Base-by-base conservation (phyloP, 2,888 invertebrate genomes). In the Macaria liturata region DNA sequence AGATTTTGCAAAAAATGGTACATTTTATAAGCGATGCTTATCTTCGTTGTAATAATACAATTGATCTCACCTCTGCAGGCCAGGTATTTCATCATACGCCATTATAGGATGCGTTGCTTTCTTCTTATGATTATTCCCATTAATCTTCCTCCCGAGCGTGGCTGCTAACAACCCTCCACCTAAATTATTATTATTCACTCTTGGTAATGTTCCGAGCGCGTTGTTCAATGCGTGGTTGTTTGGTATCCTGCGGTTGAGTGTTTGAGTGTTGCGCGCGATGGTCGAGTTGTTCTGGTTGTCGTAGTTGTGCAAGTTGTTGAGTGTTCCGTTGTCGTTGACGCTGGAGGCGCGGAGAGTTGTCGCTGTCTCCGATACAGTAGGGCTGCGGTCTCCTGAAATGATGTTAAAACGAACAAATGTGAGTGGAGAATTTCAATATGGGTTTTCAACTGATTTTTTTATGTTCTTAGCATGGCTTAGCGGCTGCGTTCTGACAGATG, bases 341-440 rank as follows among this genome's bases (percentile, higher is more conserved):
- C 95, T 95, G 0, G 95, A 95, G 0, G 97, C 96, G 46, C 97
- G 93, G 0, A 96, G 95, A 0, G 97, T 97, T 0, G 97, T 96
- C 0, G 96, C 96, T 0, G 96, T 96, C 75, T 97, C 97, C 0
- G 96, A 96, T 69, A 96, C 94, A 0, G 95, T 95, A 9, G 97
- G 97, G 85, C 97, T 97, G 64, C 95, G 93, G 83, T 95, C 95
- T 62, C 95, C 95, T 95, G 57, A 65, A 66, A 81, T 20, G 20
- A n/a, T n/a, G n/a, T n/a, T n/a, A n/a, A n/a, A n/a, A n/a, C n/a
- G n/a, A n/a, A n/a, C n/a, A n/a, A n/a, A n/a, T n/a, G n/a, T n/a
- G n/a, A n/a, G n/a, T n/a, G n/a, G n/a, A n/a, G n/a, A n/a, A n/a
- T n/a, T n/a, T n/a, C n/a, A n/a, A n/a, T n/a, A n/a, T n/a, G n/a